Base-by-base conservation (phyloP, 64 coral and sea anemone species). In the Platygyra sinensis region DNA sequence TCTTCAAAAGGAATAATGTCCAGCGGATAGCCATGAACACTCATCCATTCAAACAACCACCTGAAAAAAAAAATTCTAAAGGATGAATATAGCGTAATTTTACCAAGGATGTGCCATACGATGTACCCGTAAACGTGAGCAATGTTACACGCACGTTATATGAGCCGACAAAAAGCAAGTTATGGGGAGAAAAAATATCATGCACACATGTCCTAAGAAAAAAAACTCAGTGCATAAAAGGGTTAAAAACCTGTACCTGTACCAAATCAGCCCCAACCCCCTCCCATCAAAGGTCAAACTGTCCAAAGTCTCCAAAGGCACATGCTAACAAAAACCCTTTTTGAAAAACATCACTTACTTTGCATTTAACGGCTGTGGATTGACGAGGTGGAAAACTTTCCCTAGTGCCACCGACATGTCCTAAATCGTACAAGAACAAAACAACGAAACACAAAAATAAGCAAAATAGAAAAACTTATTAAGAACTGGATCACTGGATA, bases 11-110 rank as follows among this genome's bases (percentile, higher is more conserved):
- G 61, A 19, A 96, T 85, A 75, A 94, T 60, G n/a, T 90, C 93
- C 29, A 96, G 62, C 0, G 92, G 91, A 59, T 96, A 96, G 0
- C 95, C 95, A 67, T 91, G 92, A 78, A 88, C 77, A 60, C 82
- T 71, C 95, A 96, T 96, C 95, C 95, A 96, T 83, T 96, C 91
- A 67, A 94, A 96, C 36, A 96, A 39, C 95, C 95, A 96, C 61
- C 95, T 96, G 42, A 18, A 88, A 89, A 89, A 8, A 67, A 10
- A 86, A 86, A 29, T 25, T 42, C 55, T 8, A 9, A 86, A 67
- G n/a, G 19, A 31, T 71, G 1, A 33, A 64, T 38, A 31, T 39
- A 13, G 7, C 0, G n/a, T 14, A 64, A 14, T 30, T 65, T 62
- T 67, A 24, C 15, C 15, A 57, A 57, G 54, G 54, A 57, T 16